These are phyloP conservation scores for Triplophysa dalaica DNA, from an alignment of 2,113 vertebrate species.

Conservation along the genomic window DNA sequence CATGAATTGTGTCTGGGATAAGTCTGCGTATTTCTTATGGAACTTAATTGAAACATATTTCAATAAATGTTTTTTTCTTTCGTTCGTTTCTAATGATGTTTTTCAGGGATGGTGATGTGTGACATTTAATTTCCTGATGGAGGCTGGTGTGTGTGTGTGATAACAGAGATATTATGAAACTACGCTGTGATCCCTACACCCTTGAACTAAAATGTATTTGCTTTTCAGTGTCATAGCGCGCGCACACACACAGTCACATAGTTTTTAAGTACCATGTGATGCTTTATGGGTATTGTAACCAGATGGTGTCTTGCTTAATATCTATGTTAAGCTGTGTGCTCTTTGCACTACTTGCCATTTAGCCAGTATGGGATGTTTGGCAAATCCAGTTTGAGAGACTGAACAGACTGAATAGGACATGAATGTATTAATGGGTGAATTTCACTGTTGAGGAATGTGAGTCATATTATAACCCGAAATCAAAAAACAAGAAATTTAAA, in stretches of 20 bases:
- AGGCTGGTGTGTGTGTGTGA: constrained; percentile 31
- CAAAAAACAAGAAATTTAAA: too few relatives aligned
- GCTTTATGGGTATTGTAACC: constrained; percentile 32
- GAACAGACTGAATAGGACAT: neutral
- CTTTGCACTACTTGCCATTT: constrained; percentile 25
- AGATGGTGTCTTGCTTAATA: constrained; percentile 33
- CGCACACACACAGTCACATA: neutral
- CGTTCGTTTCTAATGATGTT: neutral
- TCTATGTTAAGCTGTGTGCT: neutral
- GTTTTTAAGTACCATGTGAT: constrained; percentile 15
- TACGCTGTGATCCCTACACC: neutral
- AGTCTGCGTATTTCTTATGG: neutral
- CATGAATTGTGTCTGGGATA: neutral
- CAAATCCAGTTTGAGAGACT: neutral
- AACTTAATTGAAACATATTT: neutral
- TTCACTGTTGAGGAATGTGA: too few relatives aligned
- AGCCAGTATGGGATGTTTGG: neutral
- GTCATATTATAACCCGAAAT: too few relatives aligned
- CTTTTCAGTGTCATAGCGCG: neutral
- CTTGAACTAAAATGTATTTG: neutral
- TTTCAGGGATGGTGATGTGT: constrained; percentile 39
- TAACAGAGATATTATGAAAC: constrained; percentile 28
- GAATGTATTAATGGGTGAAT: neutral
- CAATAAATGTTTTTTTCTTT: neutral
- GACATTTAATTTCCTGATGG: constrained; percentile 64